Conservation (phyloP, 1,140 invertebrate species). For the Brachionus rubens region DNA sequence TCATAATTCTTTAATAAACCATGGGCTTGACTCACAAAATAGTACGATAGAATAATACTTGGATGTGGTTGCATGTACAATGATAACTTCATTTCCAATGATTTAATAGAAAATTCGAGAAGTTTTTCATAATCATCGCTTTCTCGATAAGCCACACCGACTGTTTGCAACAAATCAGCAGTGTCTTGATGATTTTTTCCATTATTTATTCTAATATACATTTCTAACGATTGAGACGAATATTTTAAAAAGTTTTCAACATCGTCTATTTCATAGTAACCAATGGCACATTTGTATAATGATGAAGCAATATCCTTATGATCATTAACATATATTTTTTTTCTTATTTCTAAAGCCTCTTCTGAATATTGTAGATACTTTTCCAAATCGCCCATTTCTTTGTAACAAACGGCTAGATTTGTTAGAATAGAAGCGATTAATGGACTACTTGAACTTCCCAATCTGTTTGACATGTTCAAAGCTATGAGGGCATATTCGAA, state of each 20-base stretch:
- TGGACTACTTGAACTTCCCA: neutral
- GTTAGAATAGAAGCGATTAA: neutral
- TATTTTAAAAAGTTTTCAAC: neutral
- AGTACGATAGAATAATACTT: neutral
- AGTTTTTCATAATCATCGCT: neutral
- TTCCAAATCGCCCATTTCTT: neutral
- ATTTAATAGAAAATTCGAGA: neutral
- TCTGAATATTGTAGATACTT: neutral
- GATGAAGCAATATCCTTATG: neutral
- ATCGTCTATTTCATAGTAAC: neutral
- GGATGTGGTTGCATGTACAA: neutral
- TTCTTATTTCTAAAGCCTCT: constrained; percentile 8
- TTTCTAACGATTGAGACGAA: neutral
- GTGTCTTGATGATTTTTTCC: neutral
- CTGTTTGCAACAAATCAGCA: neutral
- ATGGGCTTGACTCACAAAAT: neutral
- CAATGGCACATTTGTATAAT: constrained; percentile 3
- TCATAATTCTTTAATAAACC: neutral
- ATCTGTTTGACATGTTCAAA: neutral
- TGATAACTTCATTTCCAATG: neutral
- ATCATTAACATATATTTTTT: neutral
- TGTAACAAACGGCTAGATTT: neutral
- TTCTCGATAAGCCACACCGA: neutral
- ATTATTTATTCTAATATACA: neutral
- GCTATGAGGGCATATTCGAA: neutral